phyloP scores from a whole-genome alignment of 2,113 vertebrate species.

The Lasiurus borealis region DNA sequence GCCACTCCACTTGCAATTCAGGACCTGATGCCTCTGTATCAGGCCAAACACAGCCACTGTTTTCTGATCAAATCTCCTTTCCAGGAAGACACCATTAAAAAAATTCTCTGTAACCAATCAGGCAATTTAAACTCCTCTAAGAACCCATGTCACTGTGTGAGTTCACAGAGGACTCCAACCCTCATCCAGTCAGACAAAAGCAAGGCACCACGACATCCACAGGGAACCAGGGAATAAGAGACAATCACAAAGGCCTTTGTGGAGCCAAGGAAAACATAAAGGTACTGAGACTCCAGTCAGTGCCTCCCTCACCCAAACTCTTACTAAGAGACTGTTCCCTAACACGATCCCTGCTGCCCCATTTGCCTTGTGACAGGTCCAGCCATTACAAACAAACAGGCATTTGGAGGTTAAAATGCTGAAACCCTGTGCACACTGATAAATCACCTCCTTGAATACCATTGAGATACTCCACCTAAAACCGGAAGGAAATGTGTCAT shows the following conservation, averaged over 20 bases:
- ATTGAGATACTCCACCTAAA: neutral
- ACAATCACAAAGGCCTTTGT: neutral
- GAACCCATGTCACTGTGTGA: neutral
- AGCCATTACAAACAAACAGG: neutral
- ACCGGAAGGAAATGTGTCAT: neutral
- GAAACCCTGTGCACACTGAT: neutral
- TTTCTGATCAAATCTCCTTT: slow-evolving; percentile 64
- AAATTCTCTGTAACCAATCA: slow-evolving; percentile 7
- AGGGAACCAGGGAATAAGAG: too few species aligned
- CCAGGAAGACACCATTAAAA: slow-evolving; percentile 10
- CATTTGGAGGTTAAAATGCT: neutral
- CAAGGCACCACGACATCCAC: neutral
- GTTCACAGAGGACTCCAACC: neutral
- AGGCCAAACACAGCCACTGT: neutral
- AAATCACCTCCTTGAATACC: neutral
- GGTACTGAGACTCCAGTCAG: neutral
- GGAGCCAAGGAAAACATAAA: neutral
- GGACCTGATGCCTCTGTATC: neutral
- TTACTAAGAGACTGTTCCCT: neutral
- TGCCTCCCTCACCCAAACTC: neutral
- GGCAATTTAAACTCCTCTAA: neutral
- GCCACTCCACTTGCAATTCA: neutral
- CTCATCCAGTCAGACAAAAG: neutral
- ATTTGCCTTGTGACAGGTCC: neutral
- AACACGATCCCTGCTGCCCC: neutral